Conservation (phyloP, 2,888 invertebrate species). For the Luffia ferchaultella region DNA sequence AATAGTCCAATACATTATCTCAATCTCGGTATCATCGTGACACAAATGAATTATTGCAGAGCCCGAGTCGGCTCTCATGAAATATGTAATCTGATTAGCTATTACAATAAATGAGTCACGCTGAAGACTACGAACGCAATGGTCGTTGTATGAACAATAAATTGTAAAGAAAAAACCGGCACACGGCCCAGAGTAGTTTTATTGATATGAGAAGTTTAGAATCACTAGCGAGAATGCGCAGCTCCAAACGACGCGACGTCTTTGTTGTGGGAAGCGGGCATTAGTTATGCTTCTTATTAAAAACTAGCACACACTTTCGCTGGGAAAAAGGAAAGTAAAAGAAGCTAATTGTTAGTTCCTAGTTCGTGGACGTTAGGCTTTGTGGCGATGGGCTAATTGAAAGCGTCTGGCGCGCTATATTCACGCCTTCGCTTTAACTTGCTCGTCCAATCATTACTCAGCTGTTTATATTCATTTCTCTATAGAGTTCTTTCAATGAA, state of each 20-base stretch:
- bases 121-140: conserved; percentile 23
- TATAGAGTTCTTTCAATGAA: neutral
- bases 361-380: neutral
- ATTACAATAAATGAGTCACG: conserved; percentile 34
- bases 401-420: neutral
- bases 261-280: conserved; percentile 34
- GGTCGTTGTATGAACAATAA: conserved; percentile 25
- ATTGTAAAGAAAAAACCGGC: conserved; percentile 13
- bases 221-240: conserved; percentile 6
- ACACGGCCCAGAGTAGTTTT: conserved; percentile 7
- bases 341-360: conserved; percentile 5
- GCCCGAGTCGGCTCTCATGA: conserved; percentile 34
- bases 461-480: neutral
- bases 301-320: conserved; percentile 51
- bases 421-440: neutral
- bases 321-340: conserved; percentile 45
- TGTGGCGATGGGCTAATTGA: neutral
- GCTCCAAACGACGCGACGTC: conserved; percentile 18
- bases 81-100: conserved; percentile 42
- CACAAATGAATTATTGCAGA: conserved; percentile 41
- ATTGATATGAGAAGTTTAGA: conserved; percentile 16
- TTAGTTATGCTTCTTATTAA: conserved; percentile 33
- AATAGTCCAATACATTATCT: conserved; percentile 44
- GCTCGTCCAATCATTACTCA: neutral
- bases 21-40: conserved; percentile 35